Evolutionary conservation across 2,113 vertebrate genomes (phyloP).

Genomic region (Colistium nudipinnis): DNA sequence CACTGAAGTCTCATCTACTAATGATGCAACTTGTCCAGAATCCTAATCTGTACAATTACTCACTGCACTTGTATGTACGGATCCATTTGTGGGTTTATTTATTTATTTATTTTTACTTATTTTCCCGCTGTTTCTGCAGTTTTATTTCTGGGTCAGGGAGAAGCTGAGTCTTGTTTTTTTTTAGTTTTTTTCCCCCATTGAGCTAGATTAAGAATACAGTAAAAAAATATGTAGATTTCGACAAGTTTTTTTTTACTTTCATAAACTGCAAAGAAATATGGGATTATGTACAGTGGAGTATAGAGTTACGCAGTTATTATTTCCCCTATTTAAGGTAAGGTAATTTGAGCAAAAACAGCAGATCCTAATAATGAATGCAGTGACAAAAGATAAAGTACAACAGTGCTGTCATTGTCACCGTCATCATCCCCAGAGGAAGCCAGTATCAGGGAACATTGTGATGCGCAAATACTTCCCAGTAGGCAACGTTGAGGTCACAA

Average conservation of each 20-base stretch:
- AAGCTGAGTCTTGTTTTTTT: constrained; percentile 65
- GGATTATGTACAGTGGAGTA: not conserved
- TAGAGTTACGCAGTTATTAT: not conserved
- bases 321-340: not conserved
- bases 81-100: constrained; percentile 49
- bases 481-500: constrained; percentile 1
- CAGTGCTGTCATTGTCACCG: not conserved
- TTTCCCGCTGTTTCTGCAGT: constrained; percentile 49
- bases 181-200: too few relatives aligned
- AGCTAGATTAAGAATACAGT: constrained; percentile 36
- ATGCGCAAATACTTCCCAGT: not conserved
- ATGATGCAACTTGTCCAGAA: constrained; percentile 72
- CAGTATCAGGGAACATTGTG: not conserved
- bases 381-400: not conserved
- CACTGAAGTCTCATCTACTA: constrained; percentile 60
- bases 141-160: constrained; percentile 74
- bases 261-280: too few relatives aligned
- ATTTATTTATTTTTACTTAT: constrained; percentile 62
- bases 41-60: constrained; percentile 70
- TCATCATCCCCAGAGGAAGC: not conserved
- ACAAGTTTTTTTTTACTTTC: constrained; percentile 22
- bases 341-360: not conserved
- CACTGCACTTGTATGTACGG: constrained; percentile 58
- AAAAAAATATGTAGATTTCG: too few relatives aligned
- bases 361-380: not conserved